A percentile compares a stretch with the other conserved stretches of the same genome.
Evolutionary conservation across 1,140 invertebrate species (phyloP).

Genomic region (Spodoptera litura): DNA sequence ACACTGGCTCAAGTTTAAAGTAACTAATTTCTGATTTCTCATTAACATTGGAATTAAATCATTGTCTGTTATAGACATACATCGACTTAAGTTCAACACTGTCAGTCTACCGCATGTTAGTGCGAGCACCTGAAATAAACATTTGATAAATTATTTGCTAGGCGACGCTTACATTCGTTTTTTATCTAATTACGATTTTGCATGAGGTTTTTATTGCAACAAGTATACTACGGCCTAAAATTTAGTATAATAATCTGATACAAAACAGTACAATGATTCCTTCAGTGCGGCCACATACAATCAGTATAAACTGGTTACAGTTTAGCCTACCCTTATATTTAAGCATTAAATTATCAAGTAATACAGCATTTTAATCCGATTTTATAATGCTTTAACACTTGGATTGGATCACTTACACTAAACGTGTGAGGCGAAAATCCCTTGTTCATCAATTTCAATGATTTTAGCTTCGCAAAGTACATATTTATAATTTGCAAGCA

Average conservation of each 20-base stretch:
- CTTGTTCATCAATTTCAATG: constrained; percentile 79
- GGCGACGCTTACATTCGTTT: no score
- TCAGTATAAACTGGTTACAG: no score
- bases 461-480: constrained; percentile 80
- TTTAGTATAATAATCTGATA: no score
- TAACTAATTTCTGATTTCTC: constrained; percentile 80
- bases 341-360: no score
- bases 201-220: no score
- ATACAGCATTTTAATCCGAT: no score
- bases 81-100: constrained; percentile 84
- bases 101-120: constrained; percentile 81
- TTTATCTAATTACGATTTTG: no score
- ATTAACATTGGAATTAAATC: constrained; percentile 84
- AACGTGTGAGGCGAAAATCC: constrained; percentile 78
- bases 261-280: no score
- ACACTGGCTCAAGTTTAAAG: constrained; percentile 86
- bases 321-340: no score
- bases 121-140: constrained; percentile 81
- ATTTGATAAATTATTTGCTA: neutral
- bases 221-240: no score
- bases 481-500: constrained; percentile 80
- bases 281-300: no score
- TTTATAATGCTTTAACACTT: neutral
- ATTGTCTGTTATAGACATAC: constrained; percentile 80
- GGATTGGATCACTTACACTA: constrained; percentile 65